Conservation (phyloP, 2,888 invertebrate species). For the Cryptus armator region DNA sequence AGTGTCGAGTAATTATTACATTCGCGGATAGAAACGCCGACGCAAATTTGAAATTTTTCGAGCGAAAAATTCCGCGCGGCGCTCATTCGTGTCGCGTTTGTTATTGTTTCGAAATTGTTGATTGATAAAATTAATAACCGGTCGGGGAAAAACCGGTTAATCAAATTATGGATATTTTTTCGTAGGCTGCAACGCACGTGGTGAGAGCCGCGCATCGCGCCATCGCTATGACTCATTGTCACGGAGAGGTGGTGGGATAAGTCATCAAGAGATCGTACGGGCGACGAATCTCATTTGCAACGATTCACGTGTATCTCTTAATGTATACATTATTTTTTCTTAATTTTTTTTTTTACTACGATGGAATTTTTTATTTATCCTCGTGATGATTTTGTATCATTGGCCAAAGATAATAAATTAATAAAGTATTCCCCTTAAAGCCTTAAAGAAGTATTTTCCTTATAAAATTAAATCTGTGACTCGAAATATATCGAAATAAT, state of each 20-base stretch:
- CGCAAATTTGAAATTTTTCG: too few species aligned
- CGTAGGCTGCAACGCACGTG: constrained; percentile 81
- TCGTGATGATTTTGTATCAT: not conserved
- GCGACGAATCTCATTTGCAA: constrained; percentile 2
- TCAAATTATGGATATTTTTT: constrained; percentile 36
- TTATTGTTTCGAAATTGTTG: not conserved
- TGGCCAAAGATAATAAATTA: constrained; percentile 25
- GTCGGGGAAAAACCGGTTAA: not conserved
- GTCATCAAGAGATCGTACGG: constrained; percentile 17
- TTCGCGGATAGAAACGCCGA: too few species aligned
- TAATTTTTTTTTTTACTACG: constrained; percentile 2
- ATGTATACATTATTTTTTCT: not conserved
- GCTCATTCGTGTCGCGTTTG: not conserved
- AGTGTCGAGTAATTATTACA: not conserved
- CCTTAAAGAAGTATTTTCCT: not conserved
- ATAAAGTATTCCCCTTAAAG: not conserved
- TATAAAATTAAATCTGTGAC: too few species aligned
- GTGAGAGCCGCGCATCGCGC: constrained; percentile 81
- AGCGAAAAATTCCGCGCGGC: too few species aligned
- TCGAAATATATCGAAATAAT: too few species aligned
- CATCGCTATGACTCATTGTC: constrained; percentile 72
- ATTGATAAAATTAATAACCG: not conserved
- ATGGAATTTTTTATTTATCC: constrained; percentile 52
- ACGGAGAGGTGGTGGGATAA: constrained; percentile 62
- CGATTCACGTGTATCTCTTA: constrained; percentile 6